Conservation (phyloP, 2,797 vertebrate species). For the Champsocephalus esox region DNA sequence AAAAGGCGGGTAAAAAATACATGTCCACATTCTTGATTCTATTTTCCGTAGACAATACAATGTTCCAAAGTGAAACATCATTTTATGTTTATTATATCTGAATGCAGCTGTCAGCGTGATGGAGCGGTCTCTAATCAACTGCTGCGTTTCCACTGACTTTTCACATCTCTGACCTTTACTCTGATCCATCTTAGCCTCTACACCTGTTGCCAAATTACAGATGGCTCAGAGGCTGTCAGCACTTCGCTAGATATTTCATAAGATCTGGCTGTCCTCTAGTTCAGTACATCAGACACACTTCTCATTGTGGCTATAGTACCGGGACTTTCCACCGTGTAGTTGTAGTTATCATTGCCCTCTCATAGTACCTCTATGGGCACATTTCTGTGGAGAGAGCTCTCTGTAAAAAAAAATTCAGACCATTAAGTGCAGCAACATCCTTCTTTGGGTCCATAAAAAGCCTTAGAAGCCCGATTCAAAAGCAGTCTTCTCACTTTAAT, state of each 20-base stretch:
- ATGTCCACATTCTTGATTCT: background rate
- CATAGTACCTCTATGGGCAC: conserved; percentile 14
- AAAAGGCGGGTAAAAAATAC: background rate
- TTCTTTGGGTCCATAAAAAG: conserved; percentile 17
- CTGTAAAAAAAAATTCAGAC: background rate
- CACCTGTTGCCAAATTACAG: conserved; percentile 83
- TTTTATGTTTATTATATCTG: conserved; percentile 30
- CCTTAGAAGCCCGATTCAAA: conserved; percentile 4
- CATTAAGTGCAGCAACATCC: background rate
- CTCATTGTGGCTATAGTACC: background rate
- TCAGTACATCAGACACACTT: conserved; percentile 21
- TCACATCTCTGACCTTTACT: conserved; percentile 71
- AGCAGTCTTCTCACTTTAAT: conserved; percentile 23
- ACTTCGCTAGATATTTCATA: conserved; percentile 50
- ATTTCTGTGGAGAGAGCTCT: conserved; percentile 11
- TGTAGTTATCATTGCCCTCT: background rate
- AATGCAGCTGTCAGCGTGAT: conserved; percentile 45
- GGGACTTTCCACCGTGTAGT: background rate
- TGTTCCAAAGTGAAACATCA: conserved; percentile 5
- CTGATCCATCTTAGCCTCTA: conserved; percentile 61
- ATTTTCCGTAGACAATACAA: background rate
- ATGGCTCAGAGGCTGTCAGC: conserved; percentile 65
- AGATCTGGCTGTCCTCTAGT: conserved; percentile 36
- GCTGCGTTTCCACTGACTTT: conserved; percentile 65
- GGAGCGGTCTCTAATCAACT: conserved; percentile 61